A percentile compares a stretch with the other conserved stretches of the same genome.
Conservation (phyloP, 2,113 vertebrate genomes). For the Tetrax tetrax region DNA sequence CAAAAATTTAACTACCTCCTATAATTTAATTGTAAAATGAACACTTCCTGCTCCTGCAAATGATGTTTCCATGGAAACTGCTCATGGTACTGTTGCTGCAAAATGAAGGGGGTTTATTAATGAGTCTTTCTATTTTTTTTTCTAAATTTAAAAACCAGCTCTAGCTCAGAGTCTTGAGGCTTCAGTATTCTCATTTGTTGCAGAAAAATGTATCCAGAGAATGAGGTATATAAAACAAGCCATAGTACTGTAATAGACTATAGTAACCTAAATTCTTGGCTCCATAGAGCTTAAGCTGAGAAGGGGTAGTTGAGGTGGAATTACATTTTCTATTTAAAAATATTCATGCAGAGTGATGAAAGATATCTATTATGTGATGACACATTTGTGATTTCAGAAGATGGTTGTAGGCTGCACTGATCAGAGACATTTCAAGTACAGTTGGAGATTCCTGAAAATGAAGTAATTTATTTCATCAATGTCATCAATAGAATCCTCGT, state of each 20-base stretch:
- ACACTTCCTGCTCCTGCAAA: constrained; percentile 5
- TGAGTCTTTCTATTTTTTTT: background rate
- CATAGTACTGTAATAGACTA: background rate
- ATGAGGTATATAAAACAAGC: background rate
- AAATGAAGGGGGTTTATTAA: constrained; percentile 17
- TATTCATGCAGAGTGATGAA: background rate
- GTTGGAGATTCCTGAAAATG: background rate
- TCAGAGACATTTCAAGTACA: background rate
- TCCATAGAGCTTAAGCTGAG: background rate
- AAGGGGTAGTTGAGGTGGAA: background rate
- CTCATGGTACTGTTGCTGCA: background rate
- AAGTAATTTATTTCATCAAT: background rate
- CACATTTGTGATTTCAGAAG: background rate
- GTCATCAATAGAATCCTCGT: background rate
- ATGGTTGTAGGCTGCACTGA: background rate
- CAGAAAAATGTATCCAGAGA: background rate
- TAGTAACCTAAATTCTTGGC: background rate
- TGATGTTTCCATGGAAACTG: constrained; percentile 70
- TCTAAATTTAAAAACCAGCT: background rate
- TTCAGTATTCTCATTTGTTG: background rate
- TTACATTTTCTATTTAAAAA: background rate
- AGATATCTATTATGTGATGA: background rate
- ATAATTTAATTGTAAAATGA: constrained; percentile 64
- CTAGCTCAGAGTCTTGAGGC: background rate
- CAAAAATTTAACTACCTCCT: constrained; percentile 54